phyloP scores from a whole-genome alignment of 2,113 vertebrate species.

The Podocnemis expansa region DNA sequence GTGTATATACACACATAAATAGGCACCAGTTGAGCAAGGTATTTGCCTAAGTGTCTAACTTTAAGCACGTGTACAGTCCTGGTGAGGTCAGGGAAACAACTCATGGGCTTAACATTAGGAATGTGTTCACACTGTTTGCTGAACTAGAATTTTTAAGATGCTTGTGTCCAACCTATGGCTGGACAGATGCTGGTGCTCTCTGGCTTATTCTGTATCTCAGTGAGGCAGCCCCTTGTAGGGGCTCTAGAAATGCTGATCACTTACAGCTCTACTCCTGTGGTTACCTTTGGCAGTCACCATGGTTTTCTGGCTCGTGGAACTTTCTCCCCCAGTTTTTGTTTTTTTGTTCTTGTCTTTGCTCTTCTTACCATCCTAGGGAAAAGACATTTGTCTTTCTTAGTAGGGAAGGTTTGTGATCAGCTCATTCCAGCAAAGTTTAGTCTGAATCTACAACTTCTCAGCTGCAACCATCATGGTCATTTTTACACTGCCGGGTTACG shows the following conservation, averaged over 20 bases:
- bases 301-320: background rate
- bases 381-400: background rate
- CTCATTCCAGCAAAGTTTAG: background rate
- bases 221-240: background rate
- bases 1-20: background rate
- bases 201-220: background rate
- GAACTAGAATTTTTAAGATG: background rate
- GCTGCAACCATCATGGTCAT: background rate
- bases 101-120: background rate
- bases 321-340: slow-evolving; percentile 46
- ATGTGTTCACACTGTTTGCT: background rate
- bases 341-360: slow-evolving; percentile 72
- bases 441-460: background rate
- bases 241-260: background rate
- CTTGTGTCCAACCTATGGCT: background rate
- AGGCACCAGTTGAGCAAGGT: background rate
- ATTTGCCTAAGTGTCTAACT: background rate
- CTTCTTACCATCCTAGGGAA: slow-evolving; percentile 72
- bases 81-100: background rate
- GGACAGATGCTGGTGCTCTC: background rate
- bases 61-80: background rate
- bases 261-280: background rate
- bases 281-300: slow-evolving; percentile 64
- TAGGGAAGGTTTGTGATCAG: background rate
- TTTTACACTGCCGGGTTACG: background rate